Evolutionary conservation across 2,113 vertebrate genomes (phyloP), one percentile per base, ranked within the genome.

Genomic region (Bostrychus sinensis): DNA sequence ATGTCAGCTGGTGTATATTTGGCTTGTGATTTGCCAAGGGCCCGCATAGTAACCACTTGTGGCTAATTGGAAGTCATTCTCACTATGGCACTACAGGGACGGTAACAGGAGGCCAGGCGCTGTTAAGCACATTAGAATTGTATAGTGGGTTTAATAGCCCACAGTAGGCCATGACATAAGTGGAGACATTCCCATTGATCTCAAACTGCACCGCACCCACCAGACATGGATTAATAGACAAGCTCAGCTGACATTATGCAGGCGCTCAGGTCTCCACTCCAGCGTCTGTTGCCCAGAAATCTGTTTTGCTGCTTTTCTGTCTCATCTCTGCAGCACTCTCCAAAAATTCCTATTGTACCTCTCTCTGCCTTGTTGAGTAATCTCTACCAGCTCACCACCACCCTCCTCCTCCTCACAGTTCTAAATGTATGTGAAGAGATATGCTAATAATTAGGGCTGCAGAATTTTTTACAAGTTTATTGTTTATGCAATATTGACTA

Each of bases 171-270:
- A 0, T 75, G 59, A 57, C 70, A 54, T 75, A 68, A 84, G 64
- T 71, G 62, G 56, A 76, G 51, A 54, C 17, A 42, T 72, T 70
- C 56, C 65, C 32, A 28, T 39, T 62, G 66, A 61, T 65, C 42
- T 58, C 77, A 59, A 71, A 65, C 58, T 51, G 60, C 65, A 53
- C 37, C 53, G 54, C 69, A 56, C 60, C 63, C 81, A 69, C 57
- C 72, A 80, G 80, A 81, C 66, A 51, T 20, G 45, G 62, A 81
- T 83, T 79, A 72, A 76, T 72, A 48, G 53, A 72, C 68, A 76
- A 62, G 41, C n/a, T n/a, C n/a, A n/a, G n/a, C 54, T 62, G 64
- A 71, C 38, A 75, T 65, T 69, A 80, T 60, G 55, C 72, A 75
- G 62, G 41, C 73, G 38, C 75, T 81, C 36, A 7, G 1, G 20